Conservation (phyloP, 2,113 vertebrate genomes). For the Ifrita kowaldi region DNA sequence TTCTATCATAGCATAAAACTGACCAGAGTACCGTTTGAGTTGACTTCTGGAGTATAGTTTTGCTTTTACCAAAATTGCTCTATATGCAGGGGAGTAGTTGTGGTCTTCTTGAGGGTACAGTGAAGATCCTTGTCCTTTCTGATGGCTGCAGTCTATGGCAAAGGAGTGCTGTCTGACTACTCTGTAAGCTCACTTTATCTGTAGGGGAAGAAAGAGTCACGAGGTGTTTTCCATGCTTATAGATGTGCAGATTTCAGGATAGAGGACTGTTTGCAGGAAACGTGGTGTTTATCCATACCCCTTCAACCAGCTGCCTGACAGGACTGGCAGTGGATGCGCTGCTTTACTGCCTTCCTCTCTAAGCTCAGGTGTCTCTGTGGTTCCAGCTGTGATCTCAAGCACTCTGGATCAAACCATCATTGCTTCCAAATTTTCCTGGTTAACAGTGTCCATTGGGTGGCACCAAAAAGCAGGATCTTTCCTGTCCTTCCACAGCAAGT, state of each 20-base stretch:
- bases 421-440: neutral
- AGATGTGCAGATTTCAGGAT: neutral
- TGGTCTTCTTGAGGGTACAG: neutral
- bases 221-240: neutral
- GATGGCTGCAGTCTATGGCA: neutral
- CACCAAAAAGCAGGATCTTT: neutral
- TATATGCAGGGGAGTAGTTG: neutral
- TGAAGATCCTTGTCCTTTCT: neutral
- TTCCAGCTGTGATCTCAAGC: neutral
- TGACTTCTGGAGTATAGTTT: neutral
- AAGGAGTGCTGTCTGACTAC: neutral
- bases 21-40: neutral
- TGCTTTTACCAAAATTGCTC: neutral
- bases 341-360: neutral
- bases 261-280: neutral
- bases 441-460: neutral
- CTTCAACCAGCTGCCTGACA: neutral
- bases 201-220: neutral
- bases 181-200: neutral
- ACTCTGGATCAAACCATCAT: neutral
- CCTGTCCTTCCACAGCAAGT: neutral
- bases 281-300: fast-evolving
- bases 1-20: neutral
- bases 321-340: neutral
- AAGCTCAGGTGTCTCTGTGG: neutral